phyloP scores from a whole-genome alignment of 2,888 invertebrate genomes.

The Harpagoxenus sublaevis region DNA sequence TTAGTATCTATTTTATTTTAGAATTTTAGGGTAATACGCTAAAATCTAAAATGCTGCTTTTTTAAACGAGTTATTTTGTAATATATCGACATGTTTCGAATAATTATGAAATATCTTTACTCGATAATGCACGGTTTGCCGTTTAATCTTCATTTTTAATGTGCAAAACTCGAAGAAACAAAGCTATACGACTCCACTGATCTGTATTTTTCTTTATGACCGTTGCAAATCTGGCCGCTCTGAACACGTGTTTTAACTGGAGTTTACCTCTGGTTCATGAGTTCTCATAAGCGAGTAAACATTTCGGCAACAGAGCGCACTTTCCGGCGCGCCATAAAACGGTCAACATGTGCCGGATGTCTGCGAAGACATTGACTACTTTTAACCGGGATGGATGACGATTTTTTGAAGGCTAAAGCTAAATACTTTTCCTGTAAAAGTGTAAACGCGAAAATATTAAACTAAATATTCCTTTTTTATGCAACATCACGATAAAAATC shows the following conservation, averaged over 20 bases:
- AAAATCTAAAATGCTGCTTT: neutral
- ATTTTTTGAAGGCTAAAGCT: conserved; percentile 23
- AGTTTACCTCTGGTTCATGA: conserved; percentile 52
- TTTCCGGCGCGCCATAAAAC: conserved; percentile 58
- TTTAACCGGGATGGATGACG: neutral
- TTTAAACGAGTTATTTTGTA: neutral
- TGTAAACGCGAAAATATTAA: neutral
- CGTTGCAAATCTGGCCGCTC: conserved; percentile 5
- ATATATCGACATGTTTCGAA: neutral
- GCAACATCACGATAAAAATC: neutral
- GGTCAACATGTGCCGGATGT: conserved; percentile 46
- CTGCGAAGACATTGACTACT: conserved; percentile 12
- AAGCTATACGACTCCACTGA: neutral
- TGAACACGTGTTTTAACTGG: conserved; percentile 50
- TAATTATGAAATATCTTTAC: neutral
- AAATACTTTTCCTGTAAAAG: conserved; percentile 9
- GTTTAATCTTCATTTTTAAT: neutral
- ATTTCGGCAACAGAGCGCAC: conserved; percentile 51
- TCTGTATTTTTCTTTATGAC: conserved; percentile 45
- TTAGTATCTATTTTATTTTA: neutral
- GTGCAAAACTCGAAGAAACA: conserved; percentile 7
- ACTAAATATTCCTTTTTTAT: neutral
- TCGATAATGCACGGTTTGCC: too few species aligned
- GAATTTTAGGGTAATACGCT: neutral
- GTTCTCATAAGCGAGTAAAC: conserved; percentile 39